Percentiles rank a stretch among this genome's conserved stretches.
Conservation (phyloP, 2,888 invertebrate species). For the Byasa hedistus region DNA sequence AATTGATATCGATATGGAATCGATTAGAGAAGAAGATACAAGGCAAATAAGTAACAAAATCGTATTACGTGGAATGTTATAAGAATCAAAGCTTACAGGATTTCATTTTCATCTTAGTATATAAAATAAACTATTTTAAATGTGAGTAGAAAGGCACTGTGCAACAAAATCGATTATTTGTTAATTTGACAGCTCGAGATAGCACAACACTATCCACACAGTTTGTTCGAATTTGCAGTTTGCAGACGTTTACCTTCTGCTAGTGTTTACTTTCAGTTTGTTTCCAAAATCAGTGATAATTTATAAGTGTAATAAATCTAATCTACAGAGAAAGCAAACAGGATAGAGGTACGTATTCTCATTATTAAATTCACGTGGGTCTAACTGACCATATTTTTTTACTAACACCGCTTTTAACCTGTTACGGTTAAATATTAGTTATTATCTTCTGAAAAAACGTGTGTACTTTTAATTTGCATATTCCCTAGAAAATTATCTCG, state of each 20-base stretch:
- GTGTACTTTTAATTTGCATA: too few relatives aligned
- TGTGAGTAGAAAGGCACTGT: not conserved
- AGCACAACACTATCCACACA: constrained; percentile 46
- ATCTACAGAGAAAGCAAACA: constrained; percentile 40
- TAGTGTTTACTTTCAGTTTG: constrained; percentile 70
- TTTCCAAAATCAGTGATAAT: constrained; percentile 70
- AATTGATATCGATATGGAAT: constrained; percentile 20
- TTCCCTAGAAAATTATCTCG: too few relatives aligned
- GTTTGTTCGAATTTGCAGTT: constrained; percentile 46
- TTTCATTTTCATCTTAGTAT: not conserved
- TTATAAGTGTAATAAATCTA: constrained; percentile 64
- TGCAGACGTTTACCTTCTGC: constrained; percentile 41
- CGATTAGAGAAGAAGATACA: constrained; percentile 2
- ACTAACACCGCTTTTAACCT: constrained; percentile 28
- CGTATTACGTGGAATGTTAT: too few relatives aligned
- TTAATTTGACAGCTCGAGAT: constrained; percentile 33
- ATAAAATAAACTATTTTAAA: not conserved
- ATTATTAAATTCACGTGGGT: constrained; percentile 8
- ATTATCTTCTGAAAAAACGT: not conserved
- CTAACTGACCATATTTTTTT: not conserved
- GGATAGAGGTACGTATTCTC: constrained; percentile 50
- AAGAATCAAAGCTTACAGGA: too few relatives aligned
- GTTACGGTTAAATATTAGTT: constrained; percentile 13
- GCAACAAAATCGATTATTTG: constrained; percentile 22
- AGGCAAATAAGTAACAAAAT: too few relatives aligned